These are phyloP conservation scores for Rhagoletis pomonella DNA, from an alignment of 1,140 invertebrate species.

Conservation along the genomic window DNA sequence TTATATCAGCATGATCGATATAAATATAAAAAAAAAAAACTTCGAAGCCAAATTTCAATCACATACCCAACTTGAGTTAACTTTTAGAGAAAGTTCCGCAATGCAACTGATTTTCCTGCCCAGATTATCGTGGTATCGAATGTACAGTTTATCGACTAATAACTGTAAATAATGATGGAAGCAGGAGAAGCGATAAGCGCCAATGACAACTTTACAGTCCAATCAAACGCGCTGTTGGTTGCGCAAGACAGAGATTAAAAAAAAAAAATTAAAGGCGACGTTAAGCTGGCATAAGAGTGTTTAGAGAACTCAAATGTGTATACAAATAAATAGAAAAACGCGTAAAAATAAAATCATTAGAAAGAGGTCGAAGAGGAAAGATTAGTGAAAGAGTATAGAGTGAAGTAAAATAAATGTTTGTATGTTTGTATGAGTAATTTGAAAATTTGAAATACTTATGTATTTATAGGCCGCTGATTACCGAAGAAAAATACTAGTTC, in stretches of 20 bases:
- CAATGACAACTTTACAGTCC: constrained; percentile 19
- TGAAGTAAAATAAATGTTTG: not conserved
- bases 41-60: too few relatives aligned
- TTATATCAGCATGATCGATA: too few relatives aligned
- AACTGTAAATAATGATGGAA: not conserved
- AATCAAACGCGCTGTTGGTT: not conserved
- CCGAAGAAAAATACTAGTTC: too few relatives aligned
- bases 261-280: constrained; percentile 16
- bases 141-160: too few relatives aligned
- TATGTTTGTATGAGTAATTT: not conserved
- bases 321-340: not conserved
- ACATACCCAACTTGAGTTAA: too few relatives aligned
- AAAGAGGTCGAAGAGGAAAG: constrained; percentile 5
- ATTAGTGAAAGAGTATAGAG: not conserved
- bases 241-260: not conserved
- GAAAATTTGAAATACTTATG: too few relatives aligned
- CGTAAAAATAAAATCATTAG: constrained; percentile 12
- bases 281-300: constrained; percentile 31
- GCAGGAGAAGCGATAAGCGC: constrained; percentile 12
- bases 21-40: not conserved
- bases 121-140: too few relatives aligned
- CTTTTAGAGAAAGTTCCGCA: too few relatives aligned
- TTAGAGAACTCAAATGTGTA: not conserved
- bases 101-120: too few relatives aligned
- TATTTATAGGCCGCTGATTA: too few relatives aligned